Evolutionary conservation across 2,888 invertebrate species (phyloP), one percentile per base, ranked within the genome.

Genomic region (Cheilosia grossa): DNA sequence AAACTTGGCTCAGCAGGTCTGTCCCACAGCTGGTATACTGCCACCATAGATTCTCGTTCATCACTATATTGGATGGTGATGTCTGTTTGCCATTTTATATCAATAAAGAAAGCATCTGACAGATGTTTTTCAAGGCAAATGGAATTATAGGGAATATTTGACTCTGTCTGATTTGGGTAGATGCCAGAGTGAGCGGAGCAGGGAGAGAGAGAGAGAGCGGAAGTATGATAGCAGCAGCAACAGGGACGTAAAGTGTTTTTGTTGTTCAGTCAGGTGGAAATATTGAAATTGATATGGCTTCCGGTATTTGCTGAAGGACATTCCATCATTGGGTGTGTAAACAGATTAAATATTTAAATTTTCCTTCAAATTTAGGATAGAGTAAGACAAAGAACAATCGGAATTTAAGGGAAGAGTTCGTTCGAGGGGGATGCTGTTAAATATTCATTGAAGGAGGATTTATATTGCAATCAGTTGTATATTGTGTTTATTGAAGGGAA

Each of bases 21-120:
- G 17, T 21, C 17, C 24, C 15, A 24, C 70, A 21, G 24, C n/a
- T 64, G 17, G 47, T 15, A 13, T 30, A 0, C 47, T 17, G 17
- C 19, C 7, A 4, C 27, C 67, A 24, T 19, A 10, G 4, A 56
- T 17, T n/a, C 42, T 37, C 33, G 63, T 63, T 24, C 19, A 13
- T 17, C 7, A n/a, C 66, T 5, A 49, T 33, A 49, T 44, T 49
- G 58, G 59, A 56, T 69, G 51, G 51, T 19, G 64, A 67, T 67
- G 73, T 75, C 58, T 78, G 78, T 73, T 78, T 78, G 66, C 70
- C 42, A 56, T 79, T 74, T 83, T 56, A 67, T 74, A 74, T 74
- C 82, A 79, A 78, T 79, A 74, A 83, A 74, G 70, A 79, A 83
- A 79, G 49, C 69, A 69, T 83, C 82, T 74, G 73, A 79, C 82